Conservation (phyloP, 23 tunicate genomes). For the Phallusia fumigata region DNA sequence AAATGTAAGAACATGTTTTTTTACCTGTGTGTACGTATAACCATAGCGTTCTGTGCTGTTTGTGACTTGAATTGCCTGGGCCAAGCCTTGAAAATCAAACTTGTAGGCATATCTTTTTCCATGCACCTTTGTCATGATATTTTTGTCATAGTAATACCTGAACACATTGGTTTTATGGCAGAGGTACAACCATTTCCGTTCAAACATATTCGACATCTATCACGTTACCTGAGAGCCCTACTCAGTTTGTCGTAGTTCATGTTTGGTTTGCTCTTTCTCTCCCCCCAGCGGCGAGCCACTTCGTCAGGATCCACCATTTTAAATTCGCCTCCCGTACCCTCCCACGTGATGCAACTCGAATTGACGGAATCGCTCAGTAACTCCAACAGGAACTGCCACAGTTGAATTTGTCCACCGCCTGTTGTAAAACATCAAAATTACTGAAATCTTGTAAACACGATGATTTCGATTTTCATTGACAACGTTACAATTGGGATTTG, state of each 20-base stretch:
- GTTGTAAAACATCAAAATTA: neutral
- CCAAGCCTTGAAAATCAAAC: conserved; percentile 79
- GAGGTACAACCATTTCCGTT: neutral
- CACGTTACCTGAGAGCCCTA: conserved; percentile 76
- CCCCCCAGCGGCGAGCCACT: conserved; percentile 97
- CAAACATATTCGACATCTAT: neutral
- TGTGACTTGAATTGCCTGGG: conserved; percentile 68
- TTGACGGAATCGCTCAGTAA: conserved; percentile 72
- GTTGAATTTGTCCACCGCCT: conserved; percentile 93
- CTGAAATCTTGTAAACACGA: too few species aligned
- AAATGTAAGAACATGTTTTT: neutral
- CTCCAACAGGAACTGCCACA: conserved; percentile 94
- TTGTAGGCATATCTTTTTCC: conserved; percentile 92
- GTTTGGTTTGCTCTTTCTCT: conserved; percentile 95
- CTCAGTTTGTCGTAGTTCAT: conserved; percentile 98
- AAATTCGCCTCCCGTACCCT: conserved; percentile 90
- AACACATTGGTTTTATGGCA: neutral
- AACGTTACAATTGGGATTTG: too few species aligned
- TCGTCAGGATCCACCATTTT: conserved; percentile 99
- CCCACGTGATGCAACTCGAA: conserved; percentile 88
- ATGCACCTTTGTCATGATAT: conserved; percentile 84
- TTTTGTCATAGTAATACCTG: conserved; percentile 94
- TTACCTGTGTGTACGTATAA: conserved; percentile 53
- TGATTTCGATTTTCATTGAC: too few species aligned
- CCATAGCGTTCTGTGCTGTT: conserved; percentile 52